Conservation (phyloP, 2,797 vertebrate species). For the Threskiornis aethiopicus region DNA sequence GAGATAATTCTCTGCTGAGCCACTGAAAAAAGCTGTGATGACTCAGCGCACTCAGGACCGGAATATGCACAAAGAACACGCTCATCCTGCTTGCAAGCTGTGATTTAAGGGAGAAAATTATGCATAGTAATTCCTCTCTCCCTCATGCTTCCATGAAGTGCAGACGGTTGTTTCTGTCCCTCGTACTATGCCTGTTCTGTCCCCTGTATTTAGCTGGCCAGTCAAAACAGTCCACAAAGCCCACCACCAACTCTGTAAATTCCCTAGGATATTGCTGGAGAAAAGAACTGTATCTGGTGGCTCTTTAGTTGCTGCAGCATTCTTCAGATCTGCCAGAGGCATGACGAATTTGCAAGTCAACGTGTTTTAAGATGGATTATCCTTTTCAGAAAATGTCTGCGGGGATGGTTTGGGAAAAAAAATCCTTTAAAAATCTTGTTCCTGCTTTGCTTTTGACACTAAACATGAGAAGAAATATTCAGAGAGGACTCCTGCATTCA, state of each 20-base stretch:
- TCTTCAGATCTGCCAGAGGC: not conserved
- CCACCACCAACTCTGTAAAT: not conserved
- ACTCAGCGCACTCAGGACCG: not conserved
- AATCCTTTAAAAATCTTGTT: conserved; percentile 3
- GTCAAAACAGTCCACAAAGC: not conserved
- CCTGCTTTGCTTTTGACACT: conserved; percentile 12
- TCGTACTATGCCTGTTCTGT: not conserved
- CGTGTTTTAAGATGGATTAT: conserved; percentile 37
- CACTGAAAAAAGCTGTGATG: not conserved
- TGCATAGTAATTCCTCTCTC: not conserved
- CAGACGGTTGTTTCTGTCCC: not conserved
- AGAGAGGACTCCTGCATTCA: not conserved
- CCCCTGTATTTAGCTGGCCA: not conserved
- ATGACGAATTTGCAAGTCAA: conserved; percentile 47
- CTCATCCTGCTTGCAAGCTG: not conserved
- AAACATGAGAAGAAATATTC: not conserved
- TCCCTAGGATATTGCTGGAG: not conserved
- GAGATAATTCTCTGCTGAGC: not conserved
- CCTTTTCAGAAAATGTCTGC: conserved; percentile 34
- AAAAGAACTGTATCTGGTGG: not conserved
- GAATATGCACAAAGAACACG: not conserved
- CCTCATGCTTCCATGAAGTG: not conserved
- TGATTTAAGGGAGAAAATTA: not conserved
- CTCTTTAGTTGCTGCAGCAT: not conserved
- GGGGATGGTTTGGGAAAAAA: not conserved